Evolutionary conservation across 2,113 vertebrate species (phyloP).

Genomic region (Lethenteron camtschaticum): DNA sequence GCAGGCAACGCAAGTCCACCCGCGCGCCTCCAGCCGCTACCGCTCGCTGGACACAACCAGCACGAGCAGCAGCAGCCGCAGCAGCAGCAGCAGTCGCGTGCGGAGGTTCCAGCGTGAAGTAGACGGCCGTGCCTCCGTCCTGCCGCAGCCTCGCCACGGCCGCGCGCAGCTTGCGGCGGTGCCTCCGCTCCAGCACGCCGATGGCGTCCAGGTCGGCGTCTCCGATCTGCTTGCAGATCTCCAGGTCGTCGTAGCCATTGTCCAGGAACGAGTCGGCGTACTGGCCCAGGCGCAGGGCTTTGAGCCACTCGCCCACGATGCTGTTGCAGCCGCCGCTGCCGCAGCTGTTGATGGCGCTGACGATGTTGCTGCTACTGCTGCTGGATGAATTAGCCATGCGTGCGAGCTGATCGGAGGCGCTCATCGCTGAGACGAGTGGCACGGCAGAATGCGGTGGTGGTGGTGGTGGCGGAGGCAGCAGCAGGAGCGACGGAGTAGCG

Average conservation of each 20-base stretch:
- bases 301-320: slow-evolving; percentile 87
- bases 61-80: slow-evolving; percentile 9
- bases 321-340: slow-evolving; percentile 24
- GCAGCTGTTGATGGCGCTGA: too few relatives aligned
- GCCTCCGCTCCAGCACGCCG: slow-evolving; percentile 57
- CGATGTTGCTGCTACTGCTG: too few relatives aligned
- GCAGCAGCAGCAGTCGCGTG: slow-evolving; percentile 18
- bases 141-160: slow-evolving; percentile 53
- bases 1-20: too few relatives aligned
- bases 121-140: slow-evolving; percentile 37
- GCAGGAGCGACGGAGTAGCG: too few relatives aligned
- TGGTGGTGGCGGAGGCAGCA: too few relatives aligned
- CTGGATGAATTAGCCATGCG: too few relatives aligned
- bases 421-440: too few relatives aligned
- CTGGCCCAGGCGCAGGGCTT: slow-evolving; percentile 64
- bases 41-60: too few relatives aligned
- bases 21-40: too few relatives aligned
- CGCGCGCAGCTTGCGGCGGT: slow-evolving; percentile 59
- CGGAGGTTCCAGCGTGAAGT: slow-evolving; percentile 67
- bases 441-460: too few relatives aligned
- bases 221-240: slow-evolving; percentile 93
- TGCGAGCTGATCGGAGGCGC: too few relatives aligned
- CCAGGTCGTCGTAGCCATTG: slow-evolving; percentile 90
- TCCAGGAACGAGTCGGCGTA: slow-evolving; percentile 85
- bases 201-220: slow-evolving; percentile 94